Conservation (phyloP, 1,140 invertebrate species). For the Idris sp. region DNA sequence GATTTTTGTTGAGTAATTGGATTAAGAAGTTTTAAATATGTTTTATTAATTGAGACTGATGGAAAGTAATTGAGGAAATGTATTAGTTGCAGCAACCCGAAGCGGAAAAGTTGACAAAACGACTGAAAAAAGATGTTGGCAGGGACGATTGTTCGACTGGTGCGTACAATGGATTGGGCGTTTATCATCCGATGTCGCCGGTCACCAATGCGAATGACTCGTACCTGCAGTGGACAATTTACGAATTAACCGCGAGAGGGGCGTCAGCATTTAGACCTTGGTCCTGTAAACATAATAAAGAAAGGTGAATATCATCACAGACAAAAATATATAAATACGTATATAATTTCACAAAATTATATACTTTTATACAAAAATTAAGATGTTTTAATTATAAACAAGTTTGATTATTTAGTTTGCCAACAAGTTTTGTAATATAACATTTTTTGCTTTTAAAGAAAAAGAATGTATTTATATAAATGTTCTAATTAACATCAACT, state of each 20-base stretch:
- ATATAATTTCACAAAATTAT: too few species aligned
- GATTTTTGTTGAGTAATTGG: too few species aligned
- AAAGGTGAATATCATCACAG: constrained; percentile 73
- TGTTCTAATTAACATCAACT: too few species aligned
- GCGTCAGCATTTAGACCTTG: constrained; percentile 76
- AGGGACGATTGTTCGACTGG: constrained; percentile 72
- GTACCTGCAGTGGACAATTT: constrained; percentile 76
- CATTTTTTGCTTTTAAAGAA: too few species aligned
- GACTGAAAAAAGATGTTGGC: constrained; percentile 73
- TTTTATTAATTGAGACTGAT: too few species aligned
- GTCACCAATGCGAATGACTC: constrained; percentile 70
- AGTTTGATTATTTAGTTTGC: too few species aligned
- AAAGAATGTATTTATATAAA: too few species aligned
- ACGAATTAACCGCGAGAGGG: constrained; percentile 74
- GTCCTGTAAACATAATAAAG: constrained; percentile 76
- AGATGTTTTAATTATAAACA: too few species aligned
- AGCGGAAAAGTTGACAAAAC: constrained; percentile 72
- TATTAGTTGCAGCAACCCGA: constrained; percentile 72
- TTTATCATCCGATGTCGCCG: constrained; percentile 72
- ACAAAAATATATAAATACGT: too few species aligned
- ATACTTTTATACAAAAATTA: background rate
- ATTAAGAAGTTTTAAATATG: too few species aligned
- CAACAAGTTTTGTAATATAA: too few species aligned
- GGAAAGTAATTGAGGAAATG: too few species aligned
- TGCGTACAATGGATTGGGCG: constrained; percentile 72